Evolutionary conservation across 1,140 invertebrate species (phyloP), one percentile per base, ranked within the genome.

Genomic region (Dermatophagoides farinae): DNA sequence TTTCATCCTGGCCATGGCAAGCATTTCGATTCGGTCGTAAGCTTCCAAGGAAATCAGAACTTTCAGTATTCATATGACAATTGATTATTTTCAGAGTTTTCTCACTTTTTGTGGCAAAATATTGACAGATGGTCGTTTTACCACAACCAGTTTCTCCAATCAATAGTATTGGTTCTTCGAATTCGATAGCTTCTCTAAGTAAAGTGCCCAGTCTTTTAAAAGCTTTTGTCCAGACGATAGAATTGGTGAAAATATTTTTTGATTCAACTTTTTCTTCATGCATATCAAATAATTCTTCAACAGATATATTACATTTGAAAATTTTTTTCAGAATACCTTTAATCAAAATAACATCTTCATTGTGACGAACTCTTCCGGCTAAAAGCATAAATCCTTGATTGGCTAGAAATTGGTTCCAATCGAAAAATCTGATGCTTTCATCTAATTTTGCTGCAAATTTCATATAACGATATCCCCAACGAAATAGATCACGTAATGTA

Each of bases 61-160:
- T 88, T 72, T 99, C 96, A 2, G 91, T 95, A 70, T 98, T 88
- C 83, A 97, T 90, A 69, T 99, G 95, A 75, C 95, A 99, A 74
- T 97, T 99, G 0, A 98, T 80, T 38, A 82, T 80, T 51, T 81
- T 76, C 22, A 97, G 73, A 51, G 79, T 71, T 60, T 81, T 78
- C 0, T 74, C 66, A 47, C 78, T 78, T 40, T 87, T 71, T 25
- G 76, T 73, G 18, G 89, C 82, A 51, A 89, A 77, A 25, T 95
- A 71, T 72, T 98, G 89, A 67, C 91, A 95, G 20, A 97, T 79
- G 0, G 91, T 97, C 0, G 96, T 99, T 77, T 99, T 99, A 0
- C 96, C 96, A 72, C 92, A 92, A 0, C 95, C 96, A 25, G 96
- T 99, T 71, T 96, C 90, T 50, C 96, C 96, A 10, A 99, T 89